Conservation (phyloP, 1,140 invertebrate species). For the Drosophila bocqueti region DNA sequence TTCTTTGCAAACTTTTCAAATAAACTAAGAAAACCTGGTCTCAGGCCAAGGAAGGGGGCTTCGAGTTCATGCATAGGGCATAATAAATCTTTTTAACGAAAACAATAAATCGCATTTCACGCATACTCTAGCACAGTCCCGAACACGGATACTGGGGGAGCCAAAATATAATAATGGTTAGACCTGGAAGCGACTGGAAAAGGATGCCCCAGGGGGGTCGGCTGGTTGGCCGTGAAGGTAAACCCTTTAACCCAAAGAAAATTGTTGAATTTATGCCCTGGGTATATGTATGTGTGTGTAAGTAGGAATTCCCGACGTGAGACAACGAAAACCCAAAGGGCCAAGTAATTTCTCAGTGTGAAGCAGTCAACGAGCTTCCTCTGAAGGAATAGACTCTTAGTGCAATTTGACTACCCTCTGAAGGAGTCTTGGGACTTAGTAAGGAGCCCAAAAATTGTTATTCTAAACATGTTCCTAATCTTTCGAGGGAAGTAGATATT, state of each 20-base stretch:
- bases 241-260: conserved; percentile 53
- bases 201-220: conserved; percentile 13
- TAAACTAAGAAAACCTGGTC: conserved; percentile 30
- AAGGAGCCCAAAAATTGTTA: background rate
- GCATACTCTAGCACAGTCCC: conserved; percentile 67
- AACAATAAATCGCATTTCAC: conserved; percentile 82
- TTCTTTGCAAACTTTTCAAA: conserved; percentile 74
- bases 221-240: conserved; percentile 18
- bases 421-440: background rate
- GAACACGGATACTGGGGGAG: conserved; percentile 9
- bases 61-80: conserved; percentile 42
- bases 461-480: background rate
- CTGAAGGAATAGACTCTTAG: conserved; percentile 61
- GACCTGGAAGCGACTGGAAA: conserved; percentile 36
- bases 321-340: conserved; percentile 35
- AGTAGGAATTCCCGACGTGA: conserved; percentile 26
- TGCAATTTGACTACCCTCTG: conserved; percentile 51
- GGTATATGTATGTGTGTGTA: background rate
- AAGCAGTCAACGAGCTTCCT: conserved; percentile 65
- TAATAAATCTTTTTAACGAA: conserved; percentile 83
- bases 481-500: background rate
- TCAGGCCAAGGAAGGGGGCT: conserved; percentile 1
- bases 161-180: conserved; percentile 43
- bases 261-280: conserved; percentile 56
- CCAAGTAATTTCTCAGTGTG: conserved; percentile 73